phyloP scores from a whole-genome alignment of 2,113 vertebrate genomes.

The Tursiops truncatus region DNA sequence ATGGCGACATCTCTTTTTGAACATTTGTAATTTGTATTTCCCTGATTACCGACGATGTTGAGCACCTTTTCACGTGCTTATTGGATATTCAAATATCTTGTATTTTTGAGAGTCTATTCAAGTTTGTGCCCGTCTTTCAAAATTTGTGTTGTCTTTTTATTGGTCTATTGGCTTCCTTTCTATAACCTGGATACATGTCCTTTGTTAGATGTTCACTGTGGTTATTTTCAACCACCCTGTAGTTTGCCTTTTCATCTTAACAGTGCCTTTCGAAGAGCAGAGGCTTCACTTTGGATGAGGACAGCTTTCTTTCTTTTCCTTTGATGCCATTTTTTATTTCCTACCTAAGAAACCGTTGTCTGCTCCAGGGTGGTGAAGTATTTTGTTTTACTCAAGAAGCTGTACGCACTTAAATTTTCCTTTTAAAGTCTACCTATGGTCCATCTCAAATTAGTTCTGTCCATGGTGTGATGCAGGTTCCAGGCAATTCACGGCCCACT shows the following conservation, averaged over 20 bases:
- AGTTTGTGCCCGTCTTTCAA: not conserved
- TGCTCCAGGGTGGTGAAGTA: no score
- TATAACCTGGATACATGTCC: not conserved
- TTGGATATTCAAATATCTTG: not conserved
- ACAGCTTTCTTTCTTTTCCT: not conserved
- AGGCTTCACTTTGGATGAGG: not conserved
- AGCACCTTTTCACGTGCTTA: no score
- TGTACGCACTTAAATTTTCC: no score
- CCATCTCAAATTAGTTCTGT: not conserved
- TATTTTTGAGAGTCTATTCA: no score
- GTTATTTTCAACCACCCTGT: not conserved
- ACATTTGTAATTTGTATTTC: not conserved
- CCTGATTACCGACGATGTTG: not conserved
- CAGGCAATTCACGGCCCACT: no score
- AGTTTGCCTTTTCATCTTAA: not conserved
- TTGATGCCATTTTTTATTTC: not conserved
- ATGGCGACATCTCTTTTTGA: not conserved
- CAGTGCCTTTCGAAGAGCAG: not conserved
- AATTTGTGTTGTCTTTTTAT: not conserved
- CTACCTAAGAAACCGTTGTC: not conserved
- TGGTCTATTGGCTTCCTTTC: not conserved
- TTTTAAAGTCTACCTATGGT: not conserved
- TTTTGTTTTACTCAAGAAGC: not conserved
- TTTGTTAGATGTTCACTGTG: no score
- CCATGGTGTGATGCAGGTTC: not conserved